phyloP scores from a whole-genome alignment of 1,140 invertebrate genomes.

The Monochamus saltuarius region DNA sequence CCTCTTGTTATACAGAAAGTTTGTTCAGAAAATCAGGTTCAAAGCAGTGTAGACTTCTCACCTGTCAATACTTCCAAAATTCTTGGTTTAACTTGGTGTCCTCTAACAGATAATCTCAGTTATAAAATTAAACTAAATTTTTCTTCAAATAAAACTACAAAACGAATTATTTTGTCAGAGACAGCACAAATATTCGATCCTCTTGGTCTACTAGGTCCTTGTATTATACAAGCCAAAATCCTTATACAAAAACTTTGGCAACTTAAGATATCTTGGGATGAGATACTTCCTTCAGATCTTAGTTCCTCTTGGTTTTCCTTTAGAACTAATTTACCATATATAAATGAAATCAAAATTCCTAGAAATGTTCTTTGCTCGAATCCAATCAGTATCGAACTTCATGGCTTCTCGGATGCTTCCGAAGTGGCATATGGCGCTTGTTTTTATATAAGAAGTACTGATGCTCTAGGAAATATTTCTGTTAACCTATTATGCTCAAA shows the following conservation, averaged over 20 bases:
- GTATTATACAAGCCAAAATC: slow-evolving; percentile 25
- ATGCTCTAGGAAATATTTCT: slow-evolving; percentile 22
- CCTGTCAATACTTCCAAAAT: slow-evolving; percentile 30
- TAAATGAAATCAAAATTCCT: slow-evolving; percentile 11
- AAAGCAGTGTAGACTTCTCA: slow-evolving; percentile 19
- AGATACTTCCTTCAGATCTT: slow-evolving; percentile 4
- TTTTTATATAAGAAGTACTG: slow-evolving; percentile 36
- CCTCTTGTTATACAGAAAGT: slow-evolving; percentile 12
- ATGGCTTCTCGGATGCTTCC: slow-evolving; percentile 44
- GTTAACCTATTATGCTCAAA: slow-evolving; percentile 38
- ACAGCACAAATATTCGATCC: slow-evolving; percentile 52
- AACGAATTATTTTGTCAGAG: slow-evolving; percentile 47
- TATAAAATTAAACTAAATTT: slow-evolving; percentile 16
- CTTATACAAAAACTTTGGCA: slow-evolving; percentile 20
- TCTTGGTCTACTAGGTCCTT: slow-evolving; percentile 50
- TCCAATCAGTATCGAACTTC: slow-evolving; percentile 23
- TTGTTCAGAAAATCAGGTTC: slow-evolving; percentile 6
- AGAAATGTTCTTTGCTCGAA: neutral
- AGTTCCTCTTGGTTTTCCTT: slow-evolving; percentile 4
- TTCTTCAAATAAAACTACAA: slow-evolving; percentile 36
- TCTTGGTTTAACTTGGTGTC: slow-evolving; percentile 22
- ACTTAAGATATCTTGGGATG: slow-evolving; percentile 10
- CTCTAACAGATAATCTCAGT: slow-evolving; percentile 6
- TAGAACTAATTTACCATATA: neutral
- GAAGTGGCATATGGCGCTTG: slow-evolving; percentile 42